These are phyloP conservation scores for Pelodiscus sinensis DNA, from an alignment of 2,113 vertebrate genomes.

Conservation along the genomic window DNA sequence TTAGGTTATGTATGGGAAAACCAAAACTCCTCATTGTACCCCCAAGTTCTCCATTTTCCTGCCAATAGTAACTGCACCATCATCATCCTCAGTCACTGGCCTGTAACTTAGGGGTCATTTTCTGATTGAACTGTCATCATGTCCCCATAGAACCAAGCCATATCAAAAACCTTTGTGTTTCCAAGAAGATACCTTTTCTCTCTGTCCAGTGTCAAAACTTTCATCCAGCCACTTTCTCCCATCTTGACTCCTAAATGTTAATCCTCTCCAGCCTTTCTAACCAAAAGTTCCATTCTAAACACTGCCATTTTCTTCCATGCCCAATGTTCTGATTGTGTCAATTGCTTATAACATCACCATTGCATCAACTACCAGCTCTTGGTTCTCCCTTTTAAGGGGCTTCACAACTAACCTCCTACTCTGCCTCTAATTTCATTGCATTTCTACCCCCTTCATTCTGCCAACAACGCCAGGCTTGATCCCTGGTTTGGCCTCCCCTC, in stretches of 20 bases:
- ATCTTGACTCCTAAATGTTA: not conserved
- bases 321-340: not conserved
- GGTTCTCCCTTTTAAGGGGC: no score
- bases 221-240: not conserved
- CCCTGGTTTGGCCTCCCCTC: not conserved
- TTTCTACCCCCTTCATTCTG: no score
- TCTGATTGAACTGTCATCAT: not conserved
- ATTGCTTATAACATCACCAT: no score
- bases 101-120: not conserved
- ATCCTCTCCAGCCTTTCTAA: not conserved
- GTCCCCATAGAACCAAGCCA: not conserved
- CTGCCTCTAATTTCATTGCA: no score
- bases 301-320: not conserved
- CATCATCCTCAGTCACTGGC: not conserved
- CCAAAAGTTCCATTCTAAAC: not conserved
- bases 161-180: not conserved
- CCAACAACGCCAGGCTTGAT: not conserved
- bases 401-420: no score
- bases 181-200: not conserved
- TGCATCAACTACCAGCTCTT: no score
- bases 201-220: not conserved
- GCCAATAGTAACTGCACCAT: not conserved
- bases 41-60: not conserved
- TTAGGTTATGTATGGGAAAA: not conserved
- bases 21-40: not conserved